phyloP scores from a whole-genome alignment of 2,888 invertebrate genomes.

The Litoditis marina region DNA sequence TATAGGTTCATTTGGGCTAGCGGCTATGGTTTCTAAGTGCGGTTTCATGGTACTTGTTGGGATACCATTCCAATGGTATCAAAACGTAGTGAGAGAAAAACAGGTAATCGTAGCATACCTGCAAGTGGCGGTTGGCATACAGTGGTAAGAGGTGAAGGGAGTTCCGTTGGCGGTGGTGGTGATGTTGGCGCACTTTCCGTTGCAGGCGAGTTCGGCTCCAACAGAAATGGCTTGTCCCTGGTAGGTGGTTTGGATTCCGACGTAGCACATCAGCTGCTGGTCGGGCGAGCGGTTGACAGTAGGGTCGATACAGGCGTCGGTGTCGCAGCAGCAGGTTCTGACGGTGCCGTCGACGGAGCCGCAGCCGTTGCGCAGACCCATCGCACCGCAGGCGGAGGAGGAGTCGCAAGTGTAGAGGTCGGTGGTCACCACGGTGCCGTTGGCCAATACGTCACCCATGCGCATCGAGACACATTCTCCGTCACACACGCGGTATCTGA shows the following conservation, averaged over 20 bases:
- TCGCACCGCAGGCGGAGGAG: conserved; percentile 25
- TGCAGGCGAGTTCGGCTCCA: conserved; percentile 31
- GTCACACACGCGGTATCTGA: conserved; percentile 30
- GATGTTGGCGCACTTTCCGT: conserved; percentile 34
- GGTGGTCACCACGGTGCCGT: conserved; percentile 20
- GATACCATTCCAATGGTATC: no score
- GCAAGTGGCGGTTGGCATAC: conserved; percentile 33
- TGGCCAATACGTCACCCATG: conserved; percentile 23
- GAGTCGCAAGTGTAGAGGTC: conserved; percentile 42
- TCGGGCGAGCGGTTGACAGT: conserved; percentile 27
- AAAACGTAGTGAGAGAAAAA: no score
- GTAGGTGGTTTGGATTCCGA: conserved; percentile 4
- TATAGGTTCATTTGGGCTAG: no score
- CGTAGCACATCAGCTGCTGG: conserved; percentile 15
- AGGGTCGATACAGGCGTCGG: conserved; percentile 41
- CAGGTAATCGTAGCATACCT: conserved; percentile 4
- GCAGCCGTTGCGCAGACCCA: conserved; percentile 38
- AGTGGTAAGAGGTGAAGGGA: conserved; percentile 31
- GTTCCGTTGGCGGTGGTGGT: conserved; percentile 16
- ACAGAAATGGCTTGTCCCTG: not conserved
- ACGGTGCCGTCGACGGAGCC: conserved; percentile 28
- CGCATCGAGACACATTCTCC: conserved; percentile 40
- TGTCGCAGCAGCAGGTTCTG: conserved; percentile 39
- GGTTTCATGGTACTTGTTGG: no score
- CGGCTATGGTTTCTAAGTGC: no score